These are phyloP conservation scores for Graptemys geographica DNA, from an alignment of 2,797 vertebrate species.

Conservation along the genomic window DNA sequence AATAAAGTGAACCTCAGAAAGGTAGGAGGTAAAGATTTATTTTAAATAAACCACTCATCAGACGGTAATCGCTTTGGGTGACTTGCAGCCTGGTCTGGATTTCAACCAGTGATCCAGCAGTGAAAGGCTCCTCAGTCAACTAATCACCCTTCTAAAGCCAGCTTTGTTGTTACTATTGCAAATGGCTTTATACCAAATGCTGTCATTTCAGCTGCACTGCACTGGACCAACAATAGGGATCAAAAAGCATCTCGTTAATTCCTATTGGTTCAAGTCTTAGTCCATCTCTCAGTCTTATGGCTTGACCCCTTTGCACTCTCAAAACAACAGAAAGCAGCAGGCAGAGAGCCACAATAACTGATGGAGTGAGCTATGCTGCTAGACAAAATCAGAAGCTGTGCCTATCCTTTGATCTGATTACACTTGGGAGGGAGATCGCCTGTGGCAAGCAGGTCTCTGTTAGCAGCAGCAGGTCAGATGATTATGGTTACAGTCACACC, in stretches of 20 bases:
- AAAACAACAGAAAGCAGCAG: not conserved
- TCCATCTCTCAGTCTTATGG: not conserved
- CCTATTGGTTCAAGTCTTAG: not conserved
- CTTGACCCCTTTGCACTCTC: not conserved
- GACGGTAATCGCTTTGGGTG: not conserved
- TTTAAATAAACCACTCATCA: not conserved
- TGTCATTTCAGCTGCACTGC: not conserved
- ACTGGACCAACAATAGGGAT: accelerated
- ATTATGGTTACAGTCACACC: not conserved
- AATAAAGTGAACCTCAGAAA: not conserved
- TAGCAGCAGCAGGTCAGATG: not conserved
- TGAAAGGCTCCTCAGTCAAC: not conserved
- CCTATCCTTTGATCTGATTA: not conserved
- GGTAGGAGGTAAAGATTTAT: not conserved
- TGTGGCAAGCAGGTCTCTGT: not conserved
- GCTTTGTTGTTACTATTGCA: not conserved
- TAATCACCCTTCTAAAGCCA: not conserved
- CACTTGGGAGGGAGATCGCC: not conserved
- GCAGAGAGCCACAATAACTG: not conserved
- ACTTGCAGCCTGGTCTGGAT: not conserved
- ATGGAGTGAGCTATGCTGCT: not conserved
- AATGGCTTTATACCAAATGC: not conserved
- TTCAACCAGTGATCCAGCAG: not conserved
- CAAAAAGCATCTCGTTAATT: not conserved
- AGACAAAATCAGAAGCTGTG: not conserved